Evolutionary conservation across 2,113 vertebrate species (phyloP).

Genomic region (Oryzias woworae): DNA sequence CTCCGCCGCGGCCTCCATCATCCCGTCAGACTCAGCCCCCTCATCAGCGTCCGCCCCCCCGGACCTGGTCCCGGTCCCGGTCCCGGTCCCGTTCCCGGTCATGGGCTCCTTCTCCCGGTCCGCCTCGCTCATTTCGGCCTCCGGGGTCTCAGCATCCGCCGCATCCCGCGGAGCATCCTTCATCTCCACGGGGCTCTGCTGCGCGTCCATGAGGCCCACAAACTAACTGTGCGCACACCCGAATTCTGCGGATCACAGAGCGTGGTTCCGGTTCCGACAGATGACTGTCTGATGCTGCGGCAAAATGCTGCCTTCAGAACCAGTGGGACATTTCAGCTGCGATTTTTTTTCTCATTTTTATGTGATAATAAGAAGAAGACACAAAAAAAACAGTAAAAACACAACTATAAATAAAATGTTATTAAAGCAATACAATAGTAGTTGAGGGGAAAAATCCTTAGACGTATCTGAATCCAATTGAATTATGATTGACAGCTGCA

Average conservation of each 20-base stretch:
- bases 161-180: slow-evolving; percentile 20
- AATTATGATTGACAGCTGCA: no score
- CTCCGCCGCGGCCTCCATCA: slow-evolving; percentile 44
- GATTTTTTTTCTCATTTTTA: no score
- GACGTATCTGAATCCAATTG: no score
- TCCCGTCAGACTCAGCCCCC: slow-evolving; percentile 27
- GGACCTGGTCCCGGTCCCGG: no score
- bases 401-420: no score
- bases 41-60: slow-evolving; percentile 20
- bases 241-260: no score
- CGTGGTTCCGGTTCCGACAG: no score
- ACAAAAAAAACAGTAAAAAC: no score
- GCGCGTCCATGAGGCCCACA: slow-evolving; percentile 30
- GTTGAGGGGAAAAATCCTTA: no score
- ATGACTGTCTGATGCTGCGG: not conserved
- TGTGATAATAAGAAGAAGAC: no score
- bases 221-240: no score
- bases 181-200: slow-evolving; percentile 46
- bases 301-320: slow-evolving; percentile 11
- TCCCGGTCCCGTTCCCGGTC: slow-evolving; percentile 43
- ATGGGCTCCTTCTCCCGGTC: slow-evolving; percentile 87
- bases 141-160: slow-evolving; percentile 51
- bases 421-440: no score
- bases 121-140: slow-evolving; percentile 83
- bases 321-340: not conserved